Evolutionary conservation across 2,888 invertebrate genomes (phyloP), one percentile per base, ranked within the genome.

Genomic region (Sesamia inferens): DNA sequence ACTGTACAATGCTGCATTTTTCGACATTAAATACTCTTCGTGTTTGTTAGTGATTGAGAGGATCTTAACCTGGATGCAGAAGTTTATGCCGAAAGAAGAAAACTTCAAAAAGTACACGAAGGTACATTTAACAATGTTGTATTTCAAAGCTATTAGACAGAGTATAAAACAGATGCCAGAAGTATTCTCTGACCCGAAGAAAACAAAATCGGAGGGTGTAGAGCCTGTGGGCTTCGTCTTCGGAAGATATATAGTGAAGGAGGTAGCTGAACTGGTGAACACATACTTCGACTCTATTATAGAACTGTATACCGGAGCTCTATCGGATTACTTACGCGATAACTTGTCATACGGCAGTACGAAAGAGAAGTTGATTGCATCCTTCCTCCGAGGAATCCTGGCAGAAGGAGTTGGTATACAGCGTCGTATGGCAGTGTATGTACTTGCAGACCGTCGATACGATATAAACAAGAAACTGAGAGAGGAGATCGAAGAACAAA

Each of bases 121-220:
- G 7, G 75, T 94, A 63, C 92, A 94, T 81, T 78, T 92, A n/a
- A 92, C 88, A 0, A 93, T 93, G 90, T 78, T 93, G 44, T 94
- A 90, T 76, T 92, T 82, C 61, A 93, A 91, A 78, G 81, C 93
- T 0, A 82, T 94, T 14, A 86, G 89, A 59, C 88, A 91, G 55
- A 81, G 87, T 31, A 72, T 89, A 4, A 87, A 88, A 74, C 83
- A 89, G 13, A 83, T 85, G 22, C 88, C 91, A 3, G 87, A 87
- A 66, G 67, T 92, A 11, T 93, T 92, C 51, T 79, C 84, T 3
- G 85, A 89, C 68, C 72, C 79, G 16, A 80, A 71, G 57, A 85
- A 74, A 16, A 88, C 81, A 73, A 67, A 68, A n/a, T 81, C 83
- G 0, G 88, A 92, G 61, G 91, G 88, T 5, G 84, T 88, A 7